A percentile compares a stretch with the other conserved stretches of the same genome.
Evolutionary conservation across 1,140 invertebrate genomes (phyloP).

Genomic region (Heliconius eleuchia): DNA sequence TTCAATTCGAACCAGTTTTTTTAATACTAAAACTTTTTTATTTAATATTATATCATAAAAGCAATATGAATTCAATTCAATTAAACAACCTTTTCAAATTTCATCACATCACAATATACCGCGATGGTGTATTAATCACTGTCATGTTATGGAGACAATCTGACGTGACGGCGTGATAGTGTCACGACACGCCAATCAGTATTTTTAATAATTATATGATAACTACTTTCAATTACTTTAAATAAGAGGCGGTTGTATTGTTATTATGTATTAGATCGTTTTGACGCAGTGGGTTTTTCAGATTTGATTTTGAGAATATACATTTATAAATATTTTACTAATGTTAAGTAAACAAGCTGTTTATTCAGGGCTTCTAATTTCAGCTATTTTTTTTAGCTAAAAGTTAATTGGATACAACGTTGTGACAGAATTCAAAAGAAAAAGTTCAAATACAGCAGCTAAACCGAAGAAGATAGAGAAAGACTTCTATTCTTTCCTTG

Average conservation of each 20-base stretch:
- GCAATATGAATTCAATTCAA: neutral
- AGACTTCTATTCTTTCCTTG: too few species aligned
- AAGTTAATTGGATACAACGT: too few species aligned
- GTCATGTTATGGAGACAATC: constrained; percentile 18
- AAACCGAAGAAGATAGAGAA: too few species aligned
- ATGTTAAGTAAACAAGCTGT: too few species aligned
- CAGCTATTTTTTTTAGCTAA: too few species aligned
- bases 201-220: neutral
- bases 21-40: too few species aligned
- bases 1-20: too few species aligned
- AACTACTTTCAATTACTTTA: neutral
- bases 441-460: too few species aligned
- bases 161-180: constrained; percentile 15
- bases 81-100: neutral
- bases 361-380: too few species aligned
- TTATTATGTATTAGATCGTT: neutral
- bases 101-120: constrained; percentile 25
- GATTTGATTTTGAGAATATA: too few species aligned
- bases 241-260: neutral
- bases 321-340: too few species aligned
- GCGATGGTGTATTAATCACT: constrained; percentile 29
- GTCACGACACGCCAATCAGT: constrained; percentile 16
- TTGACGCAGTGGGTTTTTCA: neutral
- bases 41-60: too few species aligned
- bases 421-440: neutral